Conservation (phyloP, 2,797 vertebrate genomes). For the Clangula hyemalis region DNA sequence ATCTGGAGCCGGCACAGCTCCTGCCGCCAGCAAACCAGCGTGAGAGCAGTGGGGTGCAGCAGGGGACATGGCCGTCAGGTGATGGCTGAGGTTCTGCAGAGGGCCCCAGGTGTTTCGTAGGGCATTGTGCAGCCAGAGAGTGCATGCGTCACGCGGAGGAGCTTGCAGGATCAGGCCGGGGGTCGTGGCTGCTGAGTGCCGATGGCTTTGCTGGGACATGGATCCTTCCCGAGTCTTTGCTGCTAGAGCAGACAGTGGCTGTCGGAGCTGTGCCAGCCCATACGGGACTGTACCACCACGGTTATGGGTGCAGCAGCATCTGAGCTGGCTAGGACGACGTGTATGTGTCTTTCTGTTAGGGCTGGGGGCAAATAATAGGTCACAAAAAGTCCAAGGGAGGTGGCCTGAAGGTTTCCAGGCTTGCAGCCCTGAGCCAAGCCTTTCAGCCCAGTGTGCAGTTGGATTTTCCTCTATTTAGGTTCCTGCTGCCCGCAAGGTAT, state of each 20-base stretch:
- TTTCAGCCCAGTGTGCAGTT: accelerated
- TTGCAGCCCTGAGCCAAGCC: not conserved
- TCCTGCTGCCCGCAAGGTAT: not conserved
- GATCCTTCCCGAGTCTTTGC: not conserved
- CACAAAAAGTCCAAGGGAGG: not conserved
- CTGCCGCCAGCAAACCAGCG: not conserved
- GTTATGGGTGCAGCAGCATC: not conserved
- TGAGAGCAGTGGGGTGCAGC: not conserved
- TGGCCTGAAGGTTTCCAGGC: not conserved
- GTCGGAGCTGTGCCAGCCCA: accelerated
- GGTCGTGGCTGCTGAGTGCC: not conserved
- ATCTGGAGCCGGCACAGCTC: not conserved
- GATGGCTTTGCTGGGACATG: not conserved
- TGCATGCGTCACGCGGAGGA: not conserved
- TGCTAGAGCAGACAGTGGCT: not conserved
- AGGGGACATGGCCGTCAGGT: accelerated
- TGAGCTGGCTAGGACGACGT: not conserved
- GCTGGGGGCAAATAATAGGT: not conserved
- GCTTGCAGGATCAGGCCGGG: not conserved
- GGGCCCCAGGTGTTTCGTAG: accelerated
- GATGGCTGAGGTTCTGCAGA: not conserved
- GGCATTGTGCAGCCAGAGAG: not conserved
- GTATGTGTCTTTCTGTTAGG: not conserved
- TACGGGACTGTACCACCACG: accelerated
- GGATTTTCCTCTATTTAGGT: not conserved